A percentile compares a stretch with the other conserved stretches of the same genome.
Evolutionary conservation across 2,113 vertebrate genomes (phyloP).

Genomic region (Motacilla alba): DNA sequence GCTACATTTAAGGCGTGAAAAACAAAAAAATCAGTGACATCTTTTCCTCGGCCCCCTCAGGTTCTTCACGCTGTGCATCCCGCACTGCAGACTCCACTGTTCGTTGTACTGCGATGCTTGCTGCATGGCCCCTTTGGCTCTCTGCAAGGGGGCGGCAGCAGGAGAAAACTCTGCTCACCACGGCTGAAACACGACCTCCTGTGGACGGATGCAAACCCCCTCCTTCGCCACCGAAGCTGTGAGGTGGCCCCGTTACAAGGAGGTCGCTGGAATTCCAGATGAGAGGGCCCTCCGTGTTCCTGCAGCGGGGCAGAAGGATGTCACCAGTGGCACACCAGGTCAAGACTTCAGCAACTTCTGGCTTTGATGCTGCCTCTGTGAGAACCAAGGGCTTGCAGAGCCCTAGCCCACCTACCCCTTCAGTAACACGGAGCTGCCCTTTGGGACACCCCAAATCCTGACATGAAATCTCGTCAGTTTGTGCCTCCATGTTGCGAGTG

Average conservation of each 20-base stretch:
- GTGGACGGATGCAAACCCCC: background rate
- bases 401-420: background rate
- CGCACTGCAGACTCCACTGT: background rate
- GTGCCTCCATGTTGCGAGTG: background rate
- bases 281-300: background rate
- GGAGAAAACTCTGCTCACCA: background rate
- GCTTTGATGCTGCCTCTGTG: background rate
- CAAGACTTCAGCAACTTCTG: background rate
- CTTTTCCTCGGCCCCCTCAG: background rate
- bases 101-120: background rate
- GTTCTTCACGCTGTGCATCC: background rate
- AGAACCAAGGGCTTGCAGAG: background rate
- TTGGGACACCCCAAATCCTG: background rate
- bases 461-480: background rate
- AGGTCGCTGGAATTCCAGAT: background rate
- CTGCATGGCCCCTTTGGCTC: background rate
- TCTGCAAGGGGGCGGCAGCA: background rate
- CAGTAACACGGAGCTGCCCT: background rate
- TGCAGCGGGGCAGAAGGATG: background rate
- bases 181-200: background rate
- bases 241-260: fast-evolving
- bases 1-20: background rate
- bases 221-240: background rate
- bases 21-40: background rate
- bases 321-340: background rate